A percentile compares a stretch with the other conserved stretches of the same genome.
Conservation (phyloP, 1,140 invertebrate genomes). For the Saxidomus purpurata region DNA sequence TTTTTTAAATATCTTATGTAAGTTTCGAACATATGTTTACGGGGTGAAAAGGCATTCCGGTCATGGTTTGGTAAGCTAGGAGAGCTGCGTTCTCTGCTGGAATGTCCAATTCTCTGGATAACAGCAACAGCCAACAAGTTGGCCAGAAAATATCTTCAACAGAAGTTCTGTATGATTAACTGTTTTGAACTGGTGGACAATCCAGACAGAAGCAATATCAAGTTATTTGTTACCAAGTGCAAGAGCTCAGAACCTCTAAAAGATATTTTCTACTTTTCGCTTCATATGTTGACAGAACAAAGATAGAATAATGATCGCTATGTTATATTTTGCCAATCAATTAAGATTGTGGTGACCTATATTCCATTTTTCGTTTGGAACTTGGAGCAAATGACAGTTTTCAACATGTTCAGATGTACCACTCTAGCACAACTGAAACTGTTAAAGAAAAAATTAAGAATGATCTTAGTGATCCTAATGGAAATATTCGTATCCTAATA, state of each 20-base stretch:
- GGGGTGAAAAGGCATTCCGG: background rate
- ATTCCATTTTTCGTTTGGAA: slow-evolving; percentile 5
- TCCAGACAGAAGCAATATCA: background rate
- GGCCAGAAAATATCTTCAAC: background rate
- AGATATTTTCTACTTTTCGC: background rate
- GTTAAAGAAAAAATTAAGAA: slow-evolving; percentile 1
- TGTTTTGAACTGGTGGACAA: background rate
- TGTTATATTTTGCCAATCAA: slow-evolving; percentile 26
- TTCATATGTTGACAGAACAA: background rate
- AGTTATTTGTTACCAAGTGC: background rate
- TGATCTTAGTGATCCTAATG: slow-evolving; percentile 5
- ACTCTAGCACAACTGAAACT: slow-evolving; percentile 15
- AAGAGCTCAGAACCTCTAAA: background rate
- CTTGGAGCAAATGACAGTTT: background rate
- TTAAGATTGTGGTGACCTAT: background rate
- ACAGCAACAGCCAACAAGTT: slow-evolving; percentile 2
- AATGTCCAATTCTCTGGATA: background rate
- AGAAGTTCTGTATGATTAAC: background rate
- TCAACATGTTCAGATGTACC: slow-evolving; percentile 6
- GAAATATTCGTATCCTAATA: background rate
- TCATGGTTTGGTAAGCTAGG: slow-evolving; percentile 1
- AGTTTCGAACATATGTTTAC: too few relatives aligned
- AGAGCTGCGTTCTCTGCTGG: background rate
- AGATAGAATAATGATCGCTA: background rate
- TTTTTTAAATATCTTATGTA: too few relatives aligned